A percentile compares a stretch with the other conserved stretches of the same genome.
These are phyloP conservation scores for Clarias batrachus DNA, from an alignment of 2,113 vertebrate genomes.

Conservation along the genomic window DNA sequence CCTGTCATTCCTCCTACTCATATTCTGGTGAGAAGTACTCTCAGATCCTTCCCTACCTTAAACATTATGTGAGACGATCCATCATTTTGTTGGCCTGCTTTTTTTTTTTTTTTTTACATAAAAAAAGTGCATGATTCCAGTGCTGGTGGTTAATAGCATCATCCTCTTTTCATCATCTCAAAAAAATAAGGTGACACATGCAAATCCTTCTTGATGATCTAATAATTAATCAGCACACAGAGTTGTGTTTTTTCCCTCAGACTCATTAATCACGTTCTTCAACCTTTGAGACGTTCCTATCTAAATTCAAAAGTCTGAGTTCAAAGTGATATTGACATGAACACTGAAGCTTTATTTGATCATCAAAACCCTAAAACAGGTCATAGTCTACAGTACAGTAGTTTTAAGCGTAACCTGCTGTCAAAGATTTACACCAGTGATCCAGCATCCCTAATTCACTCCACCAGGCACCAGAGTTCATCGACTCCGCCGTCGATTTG, in stretches of 20 bases:
- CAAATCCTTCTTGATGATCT: neutral
- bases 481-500: neutral
- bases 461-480: no score
- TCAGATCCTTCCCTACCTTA: slow-evolving; percentile 22
- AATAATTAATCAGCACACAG: neutral
- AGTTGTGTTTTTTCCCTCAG: neutral
- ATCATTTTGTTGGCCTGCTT: neutral
- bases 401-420: neutral
- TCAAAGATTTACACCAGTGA: neutral
- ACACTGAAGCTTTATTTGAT: neutral
- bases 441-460: no score
- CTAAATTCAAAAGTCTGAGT: neutral
- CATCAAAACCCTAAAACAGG: neutral
- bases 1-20: slow-evolving; percentile 26
- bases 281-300: neutral
- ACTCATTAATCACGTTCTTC: neutral
- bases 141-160: no score
- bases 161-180: neutral
- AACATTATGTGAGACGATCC: neutral
- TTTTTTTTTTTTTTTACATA: no score
- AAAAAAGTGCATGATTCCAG: no score
- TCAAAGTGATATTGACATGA: neutral
- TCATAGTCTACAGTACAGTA: neutral
- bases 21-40: neutral
- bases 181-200: neutral